Conservation (phyloP, 1,140 invertebrate species). For the Danaus melanippus region DNA sequence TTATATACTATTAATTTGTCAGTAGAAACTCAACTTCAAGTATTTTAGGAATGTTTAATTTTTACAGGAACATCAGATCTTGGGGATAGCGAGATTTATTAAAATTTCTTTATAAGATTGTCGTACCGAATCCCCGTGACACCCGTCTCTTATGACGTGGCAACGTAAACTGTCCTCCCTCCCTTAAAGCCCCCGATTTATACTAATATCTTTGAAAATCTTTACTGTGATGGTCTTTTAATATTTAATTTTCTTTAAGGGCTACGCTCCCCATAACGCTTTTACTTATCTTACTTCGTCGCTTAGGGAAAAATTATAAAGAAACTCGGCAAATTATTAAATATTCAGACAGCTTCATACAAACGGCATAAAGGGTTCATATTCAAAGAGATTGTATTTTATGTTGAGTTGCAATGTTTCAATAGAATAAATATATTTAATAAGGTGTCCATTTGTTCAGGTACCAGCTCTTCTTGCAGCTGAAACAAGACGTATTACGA, state of each 20-base stretch:
- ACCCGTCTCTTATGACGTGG: conserved; percentile 22
- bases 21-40: too few species aligned
- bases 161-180: conserved; percentile 34
- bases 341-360: conserved; percentile 20
- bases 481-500: conserved; percentile 95
- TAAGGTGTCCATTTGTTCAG: conserved; percentile 69
- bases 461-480: conserved; percentile 96
- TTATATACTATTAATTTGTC: too few species aligned
- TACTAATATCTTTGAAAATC: conserved; percentile 58
- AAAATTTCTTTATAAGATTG: conserved; percentile 58
- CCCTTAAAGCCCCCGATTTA: conserved; percentile 47
- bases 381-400: too few species aligned
- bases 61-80: too few species aligned
- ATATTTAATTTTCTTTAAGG: conserved; percentile 65
- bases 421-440: conserved; percentile 10
- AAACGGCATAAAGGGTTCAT: conserved; percentile 8
- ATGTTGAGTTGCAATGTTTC: background rate
- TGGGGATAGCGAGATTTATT: conserved; percentile 32
- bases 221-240: conserved; percentile 59
- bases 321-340: conserved; percentile 16
- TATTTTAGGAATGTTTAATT: too few species aligned
- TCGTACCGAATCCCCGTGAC: conserved; percentile 29
- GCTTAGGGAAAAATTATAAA: conserved; percentile 23
- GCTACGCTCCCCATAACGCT: conserved; percentile 28
- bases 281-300: conserved; percentile 28